phyloP scores from a whole-genome alignment of 2,113 vertebrate genomes.

The Rhinolophus ferrumequinum region DNA sequence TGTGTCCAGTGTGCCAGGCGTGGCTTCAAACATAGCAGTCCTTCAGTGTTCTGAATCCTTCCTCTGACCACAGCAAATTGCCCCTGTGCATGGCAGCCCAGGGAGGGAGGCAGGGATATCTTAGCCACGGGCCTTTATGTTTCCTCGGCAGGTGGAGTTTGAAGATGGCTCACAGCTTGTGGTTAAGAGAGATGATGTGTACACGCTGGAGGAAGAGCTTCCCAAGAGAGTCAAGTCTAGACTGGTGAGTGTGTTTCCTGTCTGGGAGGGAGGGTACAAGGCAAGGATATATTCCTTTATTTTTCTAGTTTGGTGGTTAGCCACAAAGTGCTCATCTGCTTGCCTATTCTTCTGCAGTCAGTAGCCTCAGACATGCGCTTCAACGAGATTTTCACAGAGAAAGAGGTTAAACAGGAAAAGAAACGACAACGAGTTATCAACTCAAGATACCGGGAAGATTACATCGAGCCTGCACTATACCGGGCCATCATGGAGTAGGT shows the following conservation, averaged over 20 bases:
- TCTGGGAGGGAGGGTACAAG: neutral
- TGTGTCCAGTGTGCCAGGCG: neutral
- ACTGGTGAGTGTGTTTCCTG: conserved; percentile 87
- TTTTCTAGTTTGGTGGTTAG: neutral
- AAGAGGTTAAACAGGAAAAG: conserved; percentile 93
- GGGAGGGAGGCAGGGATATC: neutral
- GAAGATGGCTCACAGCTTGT: conserved; percentile 98
- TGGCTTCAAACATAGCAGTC: neutral
- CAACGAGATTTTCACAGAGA: conserved; percentile 95
- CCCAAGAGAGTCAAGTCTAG: conserved; percentile 98
- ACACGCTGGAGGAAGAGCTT: conserved; percentile 97
- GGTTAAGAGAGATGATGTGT: conserved; percentile 97
- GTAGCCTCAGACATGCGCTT: conserved; percentile 99
- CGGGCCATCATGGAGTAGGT: conserved; percentile 97
- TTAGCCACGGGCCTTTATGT: neutral
- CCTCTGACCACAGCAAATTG: neutral
- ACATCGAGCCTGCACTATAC: conserved; percentile 96
- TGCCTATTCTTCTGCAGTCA: conserved; percentile 86
- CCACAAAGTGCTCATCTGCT: conserved; percentile 16
- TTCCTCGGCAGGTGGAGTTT: conserved; percentile 93
- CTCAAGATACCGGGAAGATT: conserved; percentile 97
- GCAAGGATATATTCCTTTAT: neutral
- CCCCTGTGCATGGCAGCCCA: neutral
- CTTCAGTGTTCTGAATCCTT: neutral
- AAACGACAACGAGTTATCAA: conserved; percentile 98